Evolutionary conservation across 1,140 invertebrate genomes (phyloP), one percentile per base, ranked within the genome.

Genomic region (Zaprionus ghesquierei): DNA sequence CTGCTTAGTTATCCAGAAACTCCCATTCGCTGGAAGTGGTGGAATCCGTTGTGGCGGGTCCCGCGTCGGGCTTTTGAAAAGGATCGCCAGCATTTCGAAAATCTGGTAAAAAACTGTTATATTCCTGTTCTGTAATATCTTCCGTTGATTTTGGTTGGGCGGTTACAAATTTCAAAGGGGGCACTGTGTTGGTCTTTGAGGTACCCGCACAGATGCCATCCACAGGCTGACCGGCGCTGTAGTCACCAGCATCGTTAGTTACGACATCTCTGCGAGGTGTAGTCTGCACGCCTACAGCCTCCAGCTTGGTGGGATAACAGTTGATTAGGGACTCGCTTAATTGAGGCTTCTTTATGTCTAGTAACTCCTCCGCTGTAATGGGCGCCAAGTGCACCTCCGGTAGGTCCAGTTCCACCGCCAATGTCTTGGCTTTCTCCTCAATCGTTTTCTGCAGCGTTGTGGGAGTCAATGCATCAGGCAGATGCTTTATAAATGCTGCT

Each of bases 21-120:
- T 91, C 90, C 90, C 90, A 91, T 70, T 91, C 90, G 64, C 87
- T 91, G 38, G 90, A 91, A 18, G 84, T 84, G 49, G 73, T 90
- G 2, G 90, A 91, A 41, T 86, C 78, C 15, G 75, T 74, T 41
- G 85, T 77, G 3, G 69, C 23, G 5, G 75, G 79, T 5, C n/a
- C 35, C 5, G 72, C 53, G 20, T 73, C 58, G 41, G 33, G 54
- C n/a, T 69, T 76, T 35, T 27, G 60, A 8, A 78, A 49, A 0
- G 86, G 86, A 69, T 91, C 86, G 1, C 60, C 50, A 6, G 82
- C 89, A 5, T 60, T 55, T 22, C 80, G 72, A 63, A 91, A 91
- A 64, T 91, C 90, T 20, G 80, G 82, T 12, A 91, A 41, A 72
- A 91, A 91, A 54, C 90, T 91, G 1, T 61, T 71, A 54, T 82